These are phyloP conservation scores for Drosophila neotestacea DNA, from an alignment of 2,888 invertebrate species.

Conservation along the genomic window DNA sequence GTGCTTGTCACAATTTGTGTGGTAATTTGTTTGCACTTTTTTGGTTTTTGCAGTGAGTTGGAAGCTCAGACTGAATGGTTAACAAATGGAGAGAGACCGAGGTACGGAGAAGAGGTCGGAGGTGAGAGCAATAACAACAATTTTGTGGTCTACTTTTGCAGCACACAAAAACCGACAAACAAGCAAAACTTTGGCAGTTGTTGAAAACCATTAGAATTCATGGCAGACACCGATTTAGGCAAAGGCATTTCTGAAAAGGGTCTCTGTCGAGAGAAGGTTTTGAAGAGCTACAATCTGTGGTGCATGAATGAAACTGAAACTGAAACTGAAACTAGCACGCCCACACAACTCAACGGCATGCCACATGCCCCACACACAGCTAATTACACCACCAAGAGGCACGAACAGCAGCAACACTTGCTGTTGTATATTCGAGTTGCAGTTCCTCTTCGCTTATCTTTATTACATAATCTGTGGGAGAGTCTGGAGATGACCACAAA, in stretches of 20 bases:
- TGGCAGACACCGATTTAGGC: slow-evolving; percentile 29
- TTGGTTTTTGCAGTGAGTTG: slow-evolving; percentile 21
- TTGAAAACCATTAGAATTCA: slow-evolving; percentile 48
- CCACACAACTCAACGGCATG: slow-evolving; percentile 27
- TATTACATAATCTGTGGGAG: slow-evolving; percentile 56
- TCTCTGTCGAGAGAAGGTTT: slow-evolving; percentile 4
- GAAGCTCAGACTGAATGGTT: background rate
- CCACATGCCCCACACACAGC: slow-evolving; percentile 37
- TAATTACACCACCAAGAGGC: slow-evolving; percentile 49
- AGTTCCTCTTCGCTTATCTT: slow-evolving; percentile 54
- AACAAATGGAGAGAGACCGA: background rate
- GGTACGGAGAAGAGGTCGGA: slow-evolving; percentile 10
- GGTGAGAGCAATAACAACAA: slow-evolving; percentile 63
- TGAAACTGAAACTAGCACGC: slow-evolving; percentile 27
- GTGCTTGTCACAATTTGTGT: slow-evolving; percentile 61
- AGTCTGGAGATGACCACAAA: slow-evolving; percentile 59
- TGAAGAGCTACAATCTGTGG: background rate
- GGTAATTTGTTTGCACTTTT: slow-evolving; percentile 61
- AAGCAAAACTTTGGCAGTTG: slow-evolving; percentile 42
- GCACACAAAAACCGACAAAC: slow-evolving; percentile 33
- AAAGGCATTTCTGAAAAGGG: slow-evolving; percentile 19
- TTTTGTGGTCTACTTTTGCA: slow-evolving; percentile 62
- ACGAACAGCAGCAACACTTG: slow-evolving; percentile 56
- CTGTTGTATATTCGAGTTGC: slow-evolving; percentile 11
- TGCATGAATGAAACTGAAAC: slow-evolving; percentile 40